Evolutionary conservation across 2,888 invertebrate species (phyloP).

Genomic region (Volucella zonaria): DNA sequence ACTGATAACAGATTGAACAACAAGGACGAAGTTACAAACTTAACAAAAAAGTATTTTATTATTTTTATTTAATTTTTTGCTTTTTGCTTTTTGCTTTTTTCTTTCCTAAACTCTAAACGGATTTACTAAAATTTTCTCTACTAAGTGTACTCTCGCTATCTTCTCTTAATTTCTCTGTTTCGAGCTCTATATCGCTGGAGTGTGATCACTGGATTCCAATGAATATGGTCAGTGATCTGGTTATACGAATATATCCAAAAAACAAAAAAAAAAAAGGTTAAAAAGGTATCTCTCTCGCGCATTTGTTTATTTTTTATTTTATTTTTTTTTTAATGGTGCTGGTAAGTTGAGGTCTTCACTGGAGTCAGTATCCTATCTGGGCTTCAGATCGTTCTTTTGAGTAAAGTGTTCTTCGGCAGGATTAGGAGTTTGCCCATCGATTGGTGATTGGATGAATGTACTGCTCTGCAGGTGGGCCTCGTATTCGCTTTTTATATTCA

Average conservation of each 20-base stretch:
- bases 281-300: constrained; percentile 41
- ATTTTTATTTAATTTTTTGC: constrained; percentile 17
- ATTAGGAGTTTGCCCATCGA: constrained; percentile 45
- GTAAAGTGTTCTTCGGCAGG: constrained; percentile 56
- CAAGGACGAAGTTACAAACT: constrained; percentile 73
- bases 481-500: constrained; percentile 80
- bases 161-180: constrained; percentile 43
- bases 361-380: constrained; percentile 56
- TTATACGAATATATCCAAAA: constrained; percentile 47
- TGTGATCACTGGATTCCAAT: neutral
- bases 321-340: constrained; percentile 2
- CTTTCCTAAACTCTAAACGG: constrained; percentile 57
- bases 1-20: constrained; percentile 71
- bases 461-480: constrained; percentile 78
- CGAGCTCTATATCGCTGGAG: constrained; percentile 50
- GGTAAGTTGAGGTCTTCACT: constrained; percentile 43
- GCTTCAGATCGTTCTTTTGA: constrained; percentile 64
- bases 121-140: constrained; percentile 67
- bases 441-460: constrained; percentile 54
- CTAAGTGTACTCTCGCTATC: constrained; percentile 52
- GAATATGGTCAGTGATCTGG: neutral
- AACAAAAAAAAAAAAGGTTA: neutral
- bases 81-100: constrained; percentile 30
- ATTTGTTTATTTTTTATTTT: constrained; percentile 13
- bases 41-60: constrained; percentile 68